Evolutionary conservation across 2,113 vertebrate genomes (phyloP), one percentile per base, ranked within the genome.

Genomic region (Chauna torquata): DNA sequence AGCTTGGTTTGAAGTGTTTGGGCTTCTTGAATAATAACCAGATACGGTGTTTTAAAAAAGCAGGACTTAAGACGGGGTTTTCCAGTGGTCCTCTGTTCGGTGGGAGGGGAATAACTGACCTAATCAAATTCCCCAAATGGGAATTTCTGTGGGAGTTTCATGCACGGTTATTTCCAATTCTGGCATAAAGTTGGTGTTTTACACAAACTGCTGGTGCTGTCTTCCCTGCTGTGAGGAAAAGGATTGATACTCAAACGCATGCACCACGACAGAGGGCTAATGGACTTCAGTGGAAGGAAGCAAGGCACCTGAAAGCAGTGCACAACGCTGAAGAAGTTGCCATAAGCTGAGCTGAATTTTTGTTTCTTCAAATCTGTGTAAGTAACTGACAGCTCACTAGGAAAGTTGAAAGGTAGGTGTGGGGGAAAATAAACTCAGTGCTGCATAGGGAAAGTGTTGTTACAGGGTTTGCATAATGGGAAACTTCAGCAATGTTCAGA

Each of bases 331-430:
- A 22, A 38, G 52, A 83, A 68, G 45, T 64, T 90, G 28, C 47
- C 12, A 20, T 80, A 77, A 82, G 58, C 45, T 44, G 25, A 70
- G 45, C 36, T 88, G 18, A 90, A 55, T 81, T 72, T 90, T 95
- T 82, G 24, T 82, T 90, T 91, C 49, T 59, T 83, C 58, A 76
- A 3, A 74, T 82, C 65, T 94, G 25, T 23, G 25, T 93, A 91
- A 85, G n/a, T 94, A 90, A 92, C 92, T 1, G 32, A 30, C 64
- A 88, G 87, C 74, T 88, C 80, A 62, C 94, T 91, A 84, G 62
- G 50, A 91, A 74, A 79, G 58, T 74, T 94, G 89, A 82, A 71
- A 80, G 30, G 24, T 77, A 34, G 32, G 22, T 58, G 30, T 47
- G 36, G 36, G 34, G 36, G 71, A 79, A 92, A 93, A 86, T 38